Percentiles rank a stretch among this genome's conserved stretches.
Conservation (phyloP, 1,140 invertebrate genomes). For the Camponotus vicinus region DNA sequence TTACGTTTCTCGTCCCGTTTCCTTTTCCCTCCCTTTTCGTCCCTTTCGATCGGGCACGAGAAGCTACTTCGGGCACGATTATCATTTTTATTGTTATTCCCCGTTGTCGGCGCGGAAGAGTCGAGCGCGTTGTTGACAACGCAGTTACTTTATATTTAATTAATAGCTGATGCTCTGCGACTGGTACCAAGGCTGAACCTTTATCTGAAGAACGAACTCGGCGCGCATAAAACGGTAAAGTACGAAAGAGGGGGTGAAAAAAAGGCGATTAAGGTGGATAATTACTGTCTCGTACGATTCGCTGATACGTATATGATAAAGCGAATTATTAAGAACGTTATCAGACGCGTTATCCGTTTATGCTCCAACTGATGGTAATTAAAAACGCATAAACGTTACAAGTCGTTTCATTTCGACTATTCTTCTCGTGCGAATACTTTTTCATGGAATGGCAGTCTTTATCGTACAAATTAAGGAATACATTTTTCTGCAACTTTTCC, state of each 20-base stretch:
- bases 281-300: constrained; percentile 48
- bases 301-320: constrained; percentile 50
- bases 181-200: constrained; percentile 36
- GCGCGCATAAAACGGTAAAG: constrained; percentile 26
- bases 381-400: constrained; percentile 15
- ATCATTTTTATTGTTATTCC: constrained; percentile 59
- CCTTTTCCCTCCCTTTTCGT: neutral
- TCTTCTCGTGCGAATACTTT: constrained; percentile 1
- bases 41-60: constrained; percentile 36
- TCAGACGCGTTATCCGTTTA: constrained; percentile 27
- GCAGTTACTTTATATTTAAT: constrained; percentile 60
- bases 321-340: constrained; percentile 52
- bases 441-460: neutral
- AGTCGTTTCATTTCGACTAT: neutral
- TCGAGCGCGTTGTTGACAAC: constrained; percentile 52
- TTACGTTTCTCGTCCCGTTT: constrained; percentile 17
- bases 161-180: constrained; percentile 22
- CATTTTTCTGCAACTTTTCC: neutral
- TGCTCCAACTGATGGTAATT: constrained; percentile 28
- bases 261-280: constrained; percentile 32
- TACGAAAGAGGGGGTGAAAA: neutral
- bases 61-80: constrained; percentile 47
- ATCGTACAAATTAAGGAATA: constrained; percentile 7
- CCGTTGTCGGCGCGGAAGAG: constrained; percentile 44
- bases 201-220: constrained; percentile 45